phyloP scores from a whole-genome alignment of 2,113 vertebrate species.

The Tricholaema leucomelas region DNA sequence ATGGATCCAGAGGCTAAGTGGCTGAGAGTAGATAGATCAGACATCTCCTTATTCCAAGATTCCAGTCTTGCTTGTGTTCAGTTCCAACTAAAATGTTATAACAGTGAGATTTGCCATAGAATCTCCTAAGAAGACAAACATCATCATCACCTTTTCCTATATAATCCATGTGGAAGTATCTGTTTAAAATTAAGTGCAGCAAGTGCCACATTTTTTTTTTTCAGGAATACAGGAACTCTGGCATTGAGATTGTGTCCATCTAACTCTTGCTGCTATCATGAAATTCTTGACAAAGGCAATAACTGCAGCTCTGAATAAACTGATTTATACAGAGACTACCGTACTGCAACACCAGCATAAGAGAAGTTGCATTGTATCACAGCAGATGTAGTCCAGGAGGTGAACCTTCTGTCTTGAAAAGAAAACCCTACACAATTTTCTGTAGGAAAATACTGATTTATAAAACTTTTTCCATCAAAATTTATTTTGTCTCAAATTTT shows the following conservation, averaged over 20 bases:
- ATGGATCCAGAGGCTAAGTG: background rate
- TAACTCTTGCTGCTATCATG: background rate
- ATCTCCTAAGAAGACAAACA: background rate
- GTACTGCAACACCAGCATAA: background rate
- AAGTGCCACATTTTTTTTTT: background rate
- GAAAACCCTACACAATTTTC: background rate
- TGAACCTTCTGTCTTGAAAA: background rate
- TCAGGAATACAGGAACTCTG: background rate
- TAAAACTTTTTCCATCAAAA: background rate
- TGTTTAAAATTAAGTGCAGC: background rate
- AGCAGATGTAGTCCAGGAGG: background rate
- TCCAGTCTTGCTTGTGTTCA: accelerated
- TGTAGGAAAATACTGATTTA: background rate
- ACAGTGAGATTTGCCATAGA: background rate
- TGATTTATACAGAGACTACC: background rate
- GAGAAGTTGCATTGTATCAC: background rate
- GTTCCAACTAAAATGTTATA: background rate
- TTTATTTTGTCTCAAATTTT: constrained; percentile 2
- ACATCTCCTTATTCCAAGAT: background rate
- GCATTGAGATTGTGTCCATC: background rate
- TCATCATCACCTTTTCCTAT: background rate
- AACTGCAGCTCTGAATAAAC: background rate
- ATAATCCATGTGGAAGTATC: background rate
- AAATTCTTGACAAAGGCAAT: background rate
- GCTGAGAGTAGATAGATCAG: background rate